Percentiles rank a stretch among this genome's conserved stretches.
Conservation (phyloP, 2,888 invertebrate genomes). For the Suillia variegata region DNA sequence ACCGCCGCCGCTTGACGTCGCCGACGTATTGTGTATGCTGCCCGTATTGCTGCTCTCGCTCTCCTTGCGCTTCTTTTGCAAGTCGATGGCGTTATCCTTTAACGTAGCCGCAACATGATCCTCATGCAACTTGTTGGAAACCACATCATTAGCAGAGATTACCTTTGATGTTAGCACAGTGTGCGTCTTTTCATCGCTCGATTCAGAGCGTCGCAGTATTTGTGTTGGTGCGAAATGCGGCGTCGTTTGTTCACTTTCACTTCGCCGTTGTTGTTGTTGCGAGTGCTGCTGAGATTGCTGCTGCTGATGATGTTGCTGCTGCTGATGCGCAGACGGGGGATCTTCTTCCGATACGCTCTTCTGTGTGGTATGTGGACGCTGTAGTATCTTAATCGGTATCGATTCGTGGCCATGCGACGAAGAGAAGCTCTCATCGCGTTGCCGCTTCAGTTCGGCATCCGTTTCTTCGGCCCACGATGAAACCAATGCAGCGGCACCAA, state of each 20-base stretch:
- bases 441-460: constrained; percentile 55
- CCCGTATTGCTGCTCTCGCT: constrained; percentile 28
- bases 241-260: constrained; percentile 13
- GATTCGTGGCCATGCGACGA: constrained; percentile 58
- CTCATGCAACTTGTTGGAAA: constrained; percentile 25
- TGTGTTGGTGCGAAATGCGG: constrained; percentile 53
- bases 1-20: constrained; percentile 3
- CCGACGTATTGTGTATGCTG: constrained; percentile 19
- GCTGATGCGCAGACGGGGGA: constrained; percentile 7
- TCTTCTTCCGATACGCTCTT: constrained; percentile 50
- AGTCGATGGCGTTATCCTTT: constrained; percentile 11
- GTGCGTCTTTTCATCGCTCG: constrained; percentile 34
- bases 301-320: constrained; percentile 17
- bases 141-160: constrained; percentile 1
- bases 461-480: constrained; percentile 64
- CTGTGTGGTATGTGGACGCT: constrained; percentile 50
- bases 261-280: constrained; percentile 25
- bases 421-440: constrained; percentile 57
- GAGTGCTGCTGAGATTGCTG: constrained; percentile 26
- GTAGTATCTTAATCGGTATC: constrained; percentile 59
- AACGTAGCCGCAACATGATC: constrained; percentile 13
- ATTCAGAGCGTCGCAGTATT: constrained; percentile 56
- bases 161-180: neutral
- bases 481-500: constrained; percentile 33
- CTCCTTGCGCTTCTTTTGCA: constrained; percentile 26